Evolutionary conservation across 2,888 invertebrate species (phyloP).

Genomic region (Amphipyra berbera): DNA sequence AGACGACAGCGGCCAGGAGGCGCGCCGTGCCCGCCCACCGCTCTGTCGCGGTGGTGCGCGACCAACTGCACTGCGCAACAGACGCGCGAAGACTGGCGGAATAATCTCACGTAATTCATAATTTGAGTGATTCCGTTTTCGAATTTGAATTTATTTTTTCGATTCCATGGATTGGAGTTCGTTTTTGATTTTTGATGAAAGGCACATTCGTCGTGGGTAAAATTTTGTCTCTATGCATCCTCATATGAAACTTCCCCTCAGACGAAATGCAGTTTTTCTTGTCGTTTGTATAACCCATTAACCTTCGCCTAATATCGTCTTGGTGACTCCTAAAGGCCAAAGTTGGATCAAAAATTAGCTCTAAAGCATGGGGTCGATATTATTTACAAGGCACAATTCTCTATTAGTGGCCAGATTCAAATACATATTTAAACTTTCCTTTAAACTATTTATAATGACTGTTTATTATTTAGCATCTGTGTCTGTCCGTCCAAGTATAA

Average conservation of each 20-base stretch:
- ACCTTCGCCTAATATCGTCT: not conserved
- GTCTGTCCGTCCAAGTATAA: constrained; percentile 87
- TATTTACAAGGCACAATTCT: constrained; percentile 43
- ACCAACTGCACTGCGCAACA: constrained; percentile 86
- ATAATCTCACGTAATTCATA: constrained; percentile 82
- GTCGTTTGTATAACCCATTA: too few relatives aligned
- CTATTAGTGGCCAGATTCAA: constrained; percentile 40
- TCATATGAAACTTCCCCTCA: too few relatives aligned
- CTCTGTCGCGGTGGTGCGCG: constrained; percentile 97
- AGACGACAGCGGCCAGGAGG: constrained; percentile 95
- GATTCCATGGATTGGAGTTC: constrained; percentile 36
- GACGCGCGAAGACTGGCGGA: constrained; percentile 78
- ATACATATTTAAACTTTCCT: constrained; percentile 45
- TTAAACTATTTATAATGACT: constrained; percentile 59
- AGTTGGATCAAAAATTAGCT: constrained; percentile 21
- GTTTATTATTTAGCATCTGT: constrained; percentile 75
- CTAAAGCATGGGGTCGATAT: constrained; percentile 25
- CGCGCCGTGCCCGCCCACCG: constrained; percentile 94
- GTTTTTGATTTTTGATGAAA: constrained; percentile 3
- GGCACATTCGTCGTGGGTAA: too few relatives aligned
- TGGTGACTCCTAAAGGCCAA: not conserved
- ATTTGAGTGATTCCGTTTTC: constrained; percentile 37
- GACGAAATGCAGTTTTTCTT: too few relatives aligned
- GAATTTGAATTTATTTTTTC: constrained; percentile 20
- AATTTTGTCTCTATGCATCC: too few relatives aligned